phyloP scores from a whole-genome alignment of 2,888 invertebrate genomes.

The Cetonia aurata region DNA sequence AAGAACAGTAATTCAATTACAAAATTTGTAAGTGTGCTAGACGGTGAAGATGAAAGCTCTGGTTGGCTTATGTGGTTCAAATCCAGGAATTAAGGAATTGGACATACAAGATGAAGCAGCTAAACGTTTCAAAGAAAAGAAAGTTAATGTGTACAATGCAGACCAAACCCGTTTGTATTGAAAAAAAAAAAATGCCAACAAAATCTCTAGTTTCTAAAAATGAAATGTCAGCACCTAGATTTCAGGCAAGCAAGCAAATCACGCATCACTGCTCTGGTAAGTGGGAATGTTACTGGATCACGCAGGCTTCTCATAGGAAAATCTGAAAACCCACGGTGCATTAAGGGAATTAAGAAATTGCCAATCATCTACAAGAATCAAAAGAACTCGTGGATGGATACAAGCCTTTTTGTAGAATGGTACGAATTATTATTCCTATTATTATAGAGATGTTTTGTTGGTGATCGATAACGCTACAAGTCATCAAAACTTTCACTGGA shows the following conservation, averaged over 20 bases:
- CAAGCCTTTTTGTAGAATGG: neutral
- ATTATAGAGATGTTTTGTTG: too few relatives aligned
- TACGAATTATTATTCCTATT: too few relatives aligned
- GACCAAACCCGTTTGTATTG: neutral
- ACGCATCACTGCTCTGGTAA: conserved; percentile 1
- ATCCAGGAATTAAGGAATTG: too few relatives aligned
- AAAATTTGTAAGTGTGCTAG: neutral
- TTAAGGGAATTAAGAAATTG: conserved; percentile 5
- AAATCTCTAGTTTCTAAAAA: neutral
- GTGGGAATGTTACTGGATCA: neutral
- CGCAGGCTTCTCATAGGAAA: neutral
- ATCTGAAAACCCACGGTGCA: neutral
- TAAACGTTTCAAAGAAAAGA: too few relatives aligned
- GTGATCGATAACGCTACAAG: too few relatives aligned
- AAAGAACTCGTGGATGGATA: conserved; percentile 7
- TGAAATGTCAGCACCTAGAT: neutral
- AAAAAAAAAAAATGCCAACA: conserved; percentile 4
- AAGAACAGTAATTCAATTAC: neutral
- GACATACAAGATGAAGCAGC: too few relatives aligned
- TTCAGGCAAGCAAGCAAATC: neutral
- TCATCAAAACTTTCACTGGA: neutral
- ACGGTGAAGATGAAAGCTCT: too few relatives aligned
- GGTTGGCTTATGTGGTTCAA: too few relatives aligned
- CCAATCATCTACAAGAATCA: neutral
- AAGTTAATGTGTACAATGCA: conserved; percentile 1